Evolutionary conservation across 2,888 invertebrate genomes (phyloP).

Genomic region (Cyclophora albipunctata): DNA sequence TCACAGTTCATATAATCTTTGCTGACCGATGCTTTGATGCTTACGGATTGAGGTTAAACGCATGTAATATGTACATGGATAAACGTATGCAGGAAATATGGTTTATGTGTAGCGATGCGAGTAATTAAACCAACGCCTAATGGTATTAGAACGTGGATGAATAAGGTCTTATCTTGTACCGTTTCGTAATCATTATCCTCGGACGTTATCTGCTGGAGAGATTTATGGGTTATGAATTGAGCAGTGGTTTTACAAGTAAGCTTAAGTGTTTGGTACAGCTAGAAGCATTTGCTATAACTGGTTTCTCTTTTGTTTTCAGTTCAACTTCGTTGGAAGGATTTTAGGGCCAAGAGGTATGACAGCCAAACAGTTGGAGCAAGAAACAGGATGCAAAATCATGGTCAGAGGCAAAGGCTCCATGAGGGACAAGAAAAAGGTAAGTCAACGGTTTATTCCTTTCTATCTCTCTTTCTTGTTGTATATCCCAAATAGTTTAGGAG

Average conservation of each 20-base stretch:
- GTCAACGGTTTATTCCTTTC: conserved; percentile 18
- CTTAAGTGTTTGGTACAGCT: no score
- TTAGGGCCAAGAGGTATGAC: conserved; percentile 99
- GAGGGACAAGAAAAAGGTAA: conserved; percentile 99
- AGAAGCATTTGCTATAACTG: no score
- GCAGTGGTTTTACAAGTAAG: no score
- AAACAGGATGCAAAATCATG: conserved; percentile 99
- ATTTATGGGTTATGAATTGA: conserved; percentile 10
- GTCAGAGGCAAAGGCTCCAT: conserved; percentile 99
- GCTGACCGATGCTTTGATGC: conserved; percentile 62
- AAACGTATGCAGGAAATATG: conserved; percentile 48
- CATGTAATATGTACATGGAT: conserved; percentile 32
- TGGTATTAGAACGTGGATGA: conserved; percentile 35
- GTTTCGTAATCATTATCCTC: conserved; percentile 26
- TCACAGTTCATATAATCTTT: conserved; percentile 62
- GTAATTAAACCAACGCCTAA: conserved; percentile 59
- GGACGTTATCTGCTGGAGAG: conserved; percentile 17
- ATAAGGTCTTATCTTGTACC: conserved; percentile 28
- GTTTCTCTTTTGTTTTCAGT: conserved; percentile 78
- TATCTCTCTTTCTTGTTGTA: not conserved
- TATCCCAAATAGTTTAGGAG: no score
- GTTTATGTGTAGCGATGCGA: conserved; percentile 54
- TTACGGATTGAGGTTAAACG: conserved; percentile 59
- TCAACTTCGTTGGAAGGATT: conserved; percentile 99
- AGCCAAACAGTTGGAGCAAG: conserved; percentile 99